These are phyloP conservation scores for Hylia prasina DNA, from an alignment of 2,113 vertebrate genomes.

Conservation along the genomic window DNA sequence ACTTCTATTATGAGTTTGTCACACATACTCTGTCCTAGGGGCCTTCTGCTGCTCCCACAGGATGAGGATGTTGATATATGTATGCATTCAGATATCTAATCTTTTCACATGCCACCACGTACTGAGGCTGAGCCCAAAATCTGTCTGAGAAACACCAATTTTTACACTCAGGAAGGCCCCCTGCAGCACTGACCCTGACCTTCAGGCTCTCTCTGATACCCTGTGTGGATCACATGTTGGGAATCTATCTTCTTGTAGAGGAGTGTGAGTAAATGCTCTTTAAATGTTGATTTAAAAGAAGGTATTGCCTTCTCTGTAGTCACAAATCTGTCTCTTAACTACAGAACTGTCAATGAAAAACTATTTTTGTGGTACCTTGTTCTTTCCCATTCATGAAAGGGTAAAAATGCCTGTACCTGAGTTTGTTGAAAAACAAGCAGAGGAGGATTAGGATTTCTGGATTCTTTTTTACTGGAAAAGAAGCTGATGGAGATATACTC, in stretches of 20 bases:
- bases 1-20: background rate
- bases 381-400: background rate
- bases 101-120: background rate
- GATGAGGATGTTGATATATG: background rate
- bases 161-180: background rate
- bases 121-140: background rate
- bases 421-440: background rate
- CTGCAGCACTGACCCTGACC: background rate
- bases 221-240: background rate
- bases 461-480: background rate
- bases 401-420: background rate
- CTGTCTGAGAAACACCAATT: background rate
- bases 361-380: background rate
- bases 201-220: background rate
- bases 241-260: background rate
- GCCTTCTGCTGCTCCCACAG: background rate
- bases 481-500: background rate
- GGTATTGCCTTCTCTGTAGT: background rate
- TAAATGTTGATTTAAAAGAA: background rate
- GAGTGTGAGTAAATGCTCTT: background rate
- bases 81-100: background rate
- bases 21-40: background rate
- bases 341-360: background rate
- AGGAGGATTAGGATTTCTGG: background rate
- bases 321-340: background rate